A percentile compares a stretch with the other conserved stretches of the same genome.
phyloP scores from a whole-genome alignment of 1,140 invertebrate species.

The Hypsibius dujardini region DNA sequence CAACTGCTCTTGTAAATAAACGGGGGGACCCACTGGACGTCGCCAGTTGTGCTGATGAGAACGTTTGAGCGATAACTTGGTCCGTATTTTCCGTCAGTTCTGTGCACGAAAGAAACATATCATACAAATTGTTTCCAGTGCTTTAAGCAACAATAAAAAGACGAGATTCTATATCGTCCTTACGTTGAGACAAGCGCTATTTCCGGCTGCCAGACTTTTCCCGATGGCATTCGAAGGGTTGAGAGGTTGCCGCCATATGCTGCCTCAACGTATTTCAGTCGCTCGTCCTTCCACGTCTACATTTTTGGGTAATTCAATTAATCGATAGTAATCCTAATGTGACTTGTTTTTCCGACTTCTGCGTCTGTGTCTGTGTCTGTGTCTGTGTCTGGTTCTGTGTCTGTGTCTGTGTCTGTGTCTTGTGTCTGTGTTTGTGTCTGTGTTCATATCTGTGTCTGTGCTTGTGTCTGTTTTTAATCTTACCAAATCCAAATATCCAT shows the following conservation, averaged over 20 bases:
- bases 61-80: conserved; percentile 93
- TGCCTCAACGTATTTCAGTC: conserved; percentile 88
- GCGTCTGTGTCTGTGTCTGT: no score
- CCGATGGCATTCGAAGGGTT: conserved; percentile 79
- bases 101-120: conserved; percentile 36
- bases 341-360: conserved; percentile 15
- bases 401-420: no score
- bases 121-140: conserved; percentile 20
- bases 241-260: conserved; percentile 83
- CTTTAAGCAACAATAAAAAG: conserved; percentile 19
- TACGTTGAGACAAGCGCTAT: conserved; percentile 99
- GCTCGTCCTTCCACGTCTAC: conserved; percentile 88
- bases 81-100: conserved; percentile 88
- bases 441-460: no score
- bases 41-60: conserved; percentile 73
- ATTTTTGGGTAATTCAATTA: conserved; percentile 20
- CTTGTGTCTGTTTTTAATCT: no score
- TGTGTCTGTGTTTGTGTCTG: no score
- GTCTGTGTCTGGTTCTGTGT: no score
- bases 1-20: conserved; percentile 97
- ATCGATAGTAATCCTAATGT: no score
- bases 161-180: no score
- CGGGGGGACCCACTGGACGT: conserved; percentile 91
- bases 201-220: conserved; percentile 99
- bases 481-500: conserved; percentile 84